Base-by-base conservation (phyloP, 2,888 invertebrate species). In the Liodrosophila aerea region DNA sequence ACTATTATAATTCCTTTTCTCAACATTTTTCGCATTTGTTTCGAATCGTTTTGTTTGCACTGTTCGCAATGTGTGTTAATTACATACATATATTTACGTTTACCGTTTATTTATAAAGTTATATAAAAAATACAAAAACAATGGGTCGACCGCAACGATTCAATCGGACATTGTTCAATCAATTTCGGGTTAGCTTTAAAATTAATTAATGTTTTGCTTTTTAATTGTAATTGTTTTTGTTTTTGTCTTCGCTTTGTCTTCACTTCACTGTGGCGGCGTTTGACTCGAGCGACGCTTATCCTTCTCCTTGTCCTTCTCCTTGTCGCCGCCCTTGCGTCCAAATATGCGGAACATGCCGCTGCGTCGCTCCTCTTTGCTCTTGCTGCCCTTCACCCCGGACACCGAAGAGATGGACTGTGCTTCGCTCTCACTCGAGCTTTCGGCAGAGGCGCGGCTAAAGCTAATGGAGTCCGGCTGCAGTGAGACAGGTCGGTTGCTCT, bases 401-500 rank as follows among this genome's bases (percentile, higher is more conserved):
- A 89, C 78, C 7, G 90, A 90, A 53, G 90, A 90, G 61, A 90
- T 89, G 13, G 90, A 90, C 75, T 90, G 90, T 31, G 90, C 90
- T 72, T 90, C 90, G 66, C 90, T 90, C 73, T 90, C 90, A 74
- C 90, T 90, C 41, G 90, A 90, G 65, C 90, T 90, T 66, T 90
- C 90, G 18, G 90, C 89, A 1, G 88, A 88, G 1, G 85, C 87
- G 12, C 90, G 87, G 30, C 88, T 84, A 34, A 88, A 80, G 51
- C 87, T 87, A 8, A 90, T 83, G 11, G 88, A 87, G 45, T 88
- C 87, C 45, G 88, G 88, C 54, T 87, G 88, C 53, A 87, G 72
- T 7, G 90, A 90, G n/a, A 89, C 87, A 13, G 90, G 90, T 34
- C 90, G 88, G 57, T 68, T 85, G 54, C 86, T 61, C 57, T 90